Conservation (phyloP, 2,113 vertebrate species). For the Pterocles orientalis region DNA sequence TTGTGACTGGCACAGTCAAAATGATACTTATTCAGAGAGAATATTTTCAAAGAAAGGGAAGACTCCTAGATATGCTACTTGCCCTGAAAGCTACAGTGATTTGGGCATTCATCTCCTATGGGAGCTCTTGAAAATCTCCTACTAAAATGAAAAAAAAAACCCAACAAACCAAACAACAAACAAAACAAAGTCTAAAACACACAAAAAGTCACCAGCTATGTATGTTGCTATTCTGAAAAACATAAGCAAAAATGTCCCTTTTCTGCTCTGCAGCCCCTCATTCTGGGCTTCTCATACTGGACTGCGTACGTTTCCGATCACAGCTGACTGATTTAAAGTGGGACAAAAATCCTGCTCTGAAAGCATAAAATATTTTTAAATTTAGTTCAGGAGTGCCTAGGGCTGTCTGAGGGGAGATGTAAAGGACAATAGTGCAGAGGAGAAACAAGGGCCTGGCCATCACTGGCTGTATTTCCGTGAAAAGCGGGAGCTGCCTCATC, state of each 20-base stretch:
- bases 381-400: neutral
- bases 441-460: neutral
- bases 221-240: neutral
- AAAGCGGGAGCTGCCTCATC: neutral
- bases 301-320: neutral
- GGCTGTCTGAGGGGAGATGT: neutral
- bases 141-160: neutral
- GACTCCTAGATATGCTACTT: rapidly evolving
- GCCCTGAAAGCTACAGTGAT: neutral
- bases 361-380: neutral
- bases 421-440: neutral
- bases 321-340: neutral
- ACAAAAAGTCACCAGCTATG: neutral
- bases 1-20: rapidly evolving
- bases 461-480: neutral
- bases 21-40: neutral
- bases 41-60: neutral
- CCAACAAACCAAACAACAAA: neutral
- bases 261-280: neutral
- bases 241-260: neutral
- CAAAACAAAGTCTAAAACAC: neutral
- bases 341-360: neutral
- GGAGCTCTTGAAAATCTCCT: neutral
- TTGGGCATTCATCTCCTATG: neutral
- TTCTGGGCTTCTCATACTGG: neutral